Conservation (phyloP, 2,888 invertebrate species). For the Pachliopta kotzebuea region DNA sequence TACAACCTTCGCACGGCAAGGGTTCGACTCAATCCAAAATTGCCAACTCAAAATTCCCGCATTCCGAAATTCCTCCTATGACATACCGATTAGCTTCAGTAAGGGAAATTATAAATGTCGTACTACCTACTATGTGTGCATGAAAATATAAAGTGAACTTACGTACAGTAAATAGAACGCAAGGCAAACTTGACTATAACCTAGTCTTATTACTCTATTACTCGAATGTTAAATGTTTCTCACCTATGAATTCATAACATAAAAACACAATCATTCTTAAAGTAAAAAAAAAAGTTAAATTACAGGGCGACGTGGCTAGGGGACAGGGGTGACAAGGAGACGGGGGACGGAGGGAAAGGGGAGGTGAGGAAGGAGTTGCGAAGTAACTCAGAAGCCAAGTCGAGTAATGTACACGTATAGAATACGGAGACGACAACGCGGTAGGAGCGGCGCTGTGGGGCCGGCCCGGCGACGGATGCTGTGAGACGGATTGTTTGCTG, state of each 20-base stretch:
- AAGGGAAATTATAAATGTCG: conserved; percentile 62
- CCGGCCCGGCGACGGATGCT: conserved; percentile 71
- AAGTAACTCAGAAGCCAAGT: conserved; percentile 73
- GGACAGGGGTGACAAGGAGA: too few species aligned
- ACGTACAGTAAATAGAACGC: conserved; percentile 71
- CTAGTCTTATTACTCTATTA: conserved; percentile 73
- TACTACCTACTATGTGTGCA: conserved; percentile 71
- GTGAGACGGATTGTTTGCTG: conserved; percentile 74
- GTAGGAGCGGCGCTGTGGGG: conserved; percentile 52
- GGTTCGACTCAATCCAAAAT: conserved; percentile 50
- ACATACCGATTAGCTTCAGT: conserved; percentile 73
- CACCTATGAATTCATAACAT: conserved; percentile 59
- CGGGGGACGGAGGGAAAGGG: too few species aligned
- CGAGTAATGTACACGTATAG: conserved; percentile 67
- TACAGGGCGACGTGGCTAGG: conserved; percentile 62
- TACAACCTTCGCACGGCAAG: conserved; percentile 38
- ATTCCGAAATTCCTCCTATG: conserved; percentile 66
- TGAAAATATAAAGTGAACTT: conserved; percentile 75
- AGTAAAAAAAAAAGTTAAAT: conserved; percentile 59
- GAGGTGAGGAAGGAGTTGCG: conserved; percentile 66
- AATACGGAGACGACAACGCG: conserved; percentile 67
- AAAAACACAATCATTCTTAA: conserved; percentile 58
- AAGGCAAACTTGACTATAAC: conserved; percentile 67
- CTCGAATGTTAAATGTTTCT: conserved; percentile 60
- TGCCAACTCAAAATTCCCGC: conserved; percentile 56